Evolutionary conservation across 2,888 invertebrate species (phyloP).

Genomic region (Idaea straminata): DNA sequence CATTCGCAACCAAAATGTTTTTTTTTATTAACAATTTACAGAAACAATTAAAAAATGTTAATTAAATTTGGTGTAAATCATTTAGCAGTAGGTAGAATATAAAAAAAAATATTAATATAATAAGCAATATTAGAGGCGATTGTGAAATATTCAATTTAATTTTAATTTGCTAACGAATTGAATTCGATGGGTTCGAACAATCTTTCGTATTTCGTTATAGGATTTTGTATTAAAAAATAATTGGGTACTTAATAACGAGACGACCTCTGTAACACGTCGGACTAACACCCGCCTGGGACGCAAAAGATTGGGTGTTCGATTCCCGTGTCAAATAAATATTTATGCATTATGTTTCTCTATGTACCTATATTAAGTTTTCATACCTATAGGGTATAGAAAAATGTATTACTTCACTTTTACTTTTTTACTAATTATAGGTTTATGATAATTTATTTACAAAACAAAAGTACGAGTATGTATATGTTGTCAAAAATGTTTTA

Average conservation of each 20-base stretch:
- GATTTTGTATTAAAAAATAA: not conserved
- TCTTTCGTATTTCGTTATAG: not conserved
- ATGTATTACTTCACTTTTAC: too few species aligned
- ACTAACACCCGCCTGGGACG: slow-evolving; percentile 2
- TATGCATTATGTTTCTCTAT: too few species aligned
- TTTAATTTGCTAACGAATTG: not conserved
- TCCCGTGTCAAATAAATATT: too few species aligned
- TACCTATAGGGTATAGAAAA: too few species aligned
- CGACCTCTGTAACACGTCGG: not conserved
- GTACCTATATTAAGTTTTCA: too few species aligned
- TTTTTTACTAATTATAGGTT: too few species aligned
- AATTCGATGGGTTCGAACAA: not conserved
- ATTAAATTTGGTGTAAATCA: not conserved
- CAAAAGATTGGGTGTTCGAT: not conserved
- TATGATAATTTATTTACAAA: too few species aligned
- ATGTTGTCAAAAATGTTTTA: too few species aligned
- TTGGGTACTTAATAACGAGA: not conserved
- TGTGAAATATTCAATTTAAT: not conserved
- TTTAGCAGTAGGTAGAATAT: not conserved
- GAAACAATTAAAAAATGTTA: not conserved
- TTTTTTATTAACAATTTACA: not conserved
- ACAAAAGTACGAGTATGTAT: too few species aligned
- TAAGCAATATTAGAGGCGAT: not conserved
- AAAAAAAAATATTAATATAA: not conserved
- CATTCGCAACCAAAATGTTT: not conserved